These are phyloP conservation scores for Meandrusa payeni DNA, from an alignment of 2,888 invertebrate species.

Conservation along the genomic window DNA sequence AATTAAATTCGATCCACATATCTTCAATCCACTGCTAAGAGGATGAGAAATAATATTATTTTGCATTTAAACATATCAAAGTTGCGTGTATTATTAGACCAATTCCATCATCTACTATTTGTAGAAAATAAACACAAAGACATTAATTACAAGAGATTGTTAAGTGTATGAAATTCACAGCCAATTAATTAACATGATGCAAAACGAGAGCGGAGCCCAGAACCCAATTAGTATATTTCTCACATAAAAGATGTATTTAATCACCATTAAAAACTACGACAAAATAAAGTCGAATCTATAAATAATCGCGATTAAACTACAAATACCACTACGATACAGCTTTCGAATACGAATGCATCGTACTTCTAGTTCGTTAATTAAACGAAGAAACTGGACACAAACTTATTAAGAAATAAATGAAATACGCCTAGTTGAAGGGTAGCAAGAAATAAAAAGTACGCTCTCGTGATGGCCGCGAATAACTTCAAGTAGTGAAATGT, in stretches of 20 bases:
- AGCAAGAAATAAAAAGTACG: constrained; percentile 40
- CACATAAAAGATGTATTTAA: constrained; percentile 42
- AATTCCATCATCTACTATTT: too few relatives aligned
- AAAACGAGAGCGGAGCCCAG: constrained; percentile 20
- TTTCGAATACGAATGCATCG: constrained; percentile 30
- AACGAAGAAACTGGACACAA: constrained; percentile 47
- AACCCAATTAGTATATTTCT: constrained; percentile 37
- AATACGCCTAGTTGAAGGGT: constrained; percentile 50
- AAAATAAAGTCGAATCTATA: constrained; percentile 50
- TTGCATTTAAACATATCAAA: too few relatives aligned
- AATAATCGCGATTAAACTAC: constrained; percentile 61
- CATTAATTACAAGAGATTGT: constrained; percentile 9
- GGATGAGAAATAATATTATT: too few relatives aligned
- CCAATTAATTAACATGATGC: constrained; percentile 35
- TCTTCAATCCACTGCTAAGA: too few relatives aligned
- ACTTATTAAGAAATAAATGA: constrained; percentile 71
- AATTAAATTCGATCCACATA: too few relatives aligned
- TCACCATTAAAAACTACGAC: constrained; percentile 42
- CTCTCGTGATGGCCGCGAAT: constrained; percentile 44
- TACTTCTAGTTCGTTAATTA: constrained; percentile 64
- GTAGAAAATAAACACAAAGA: constrained; percentile 2
- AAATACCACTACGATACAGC: constrained; percentile 50
- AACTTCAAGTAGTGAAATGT: constrained; percentile 40
- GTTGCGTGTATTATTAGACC: too few relatives aligned
- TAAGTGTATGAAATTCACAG: constrained; percentile 32